These are phyloP conservation scores for Serripes groenlandicus DNA, from an alignment of 2,888 invertebrate genomes.

Conservation along the genomic window DNA sequence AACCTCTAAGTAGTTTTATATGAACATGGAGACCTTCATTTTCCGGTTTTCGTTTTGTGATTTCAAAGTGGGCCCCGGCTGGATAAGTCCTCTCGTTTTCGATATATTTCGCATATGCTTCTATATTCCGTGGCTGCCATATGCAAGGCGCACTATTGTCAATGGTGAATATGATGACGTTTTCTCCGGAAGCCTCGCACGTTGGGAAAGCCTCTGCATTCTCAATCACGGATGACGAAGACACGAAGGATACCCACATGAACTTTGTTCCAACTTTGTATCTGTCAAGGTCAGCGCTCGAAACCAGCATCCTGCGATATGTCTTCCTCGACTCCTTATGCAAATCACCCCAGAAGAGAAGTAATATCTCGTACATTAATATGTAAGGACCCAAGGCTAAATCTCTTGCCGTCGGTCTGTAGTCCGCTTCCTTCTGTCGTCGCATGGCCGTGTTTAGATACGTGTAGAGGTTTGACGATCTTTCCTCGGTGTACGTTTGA, in stretches of 20 bases:
- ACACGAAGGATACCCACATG: constrained; percentile 64
- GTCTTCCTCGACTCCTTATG: constrained; percentile 46
- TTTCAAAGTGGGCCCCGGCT: constrained; percentile 57
- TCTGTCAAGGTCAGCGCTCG: constrained; percentile 30
- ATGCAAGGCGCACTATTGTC: constrained; percentile 42
- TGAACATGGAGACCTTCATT: not conserved
- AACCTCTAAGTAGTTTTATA: not conserved
- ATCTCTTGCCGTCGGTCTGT: constrained; percentile 63
- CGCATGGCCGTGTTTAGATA: constrained; percentile 63
- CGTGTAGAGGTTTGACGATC: constrained; percentile 51
- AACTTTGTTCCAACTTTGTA: constrained; percentile 61
- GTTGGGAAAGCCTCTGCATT: constrained; percentile 64
- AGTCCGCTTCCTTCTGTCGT: constrained; percentile 47
- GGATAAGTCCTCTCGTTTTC: constrained; percentile 69
- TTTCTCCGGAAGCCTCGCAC: constrained; percentile 34
- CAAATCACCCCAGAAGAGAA: constrained; percentile 58
- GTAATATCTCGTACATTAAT: constrained; percentile 61
- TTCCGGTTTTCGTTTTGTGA: constrained; percentile 22
- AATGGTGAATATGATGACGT: constrained; percentile 49
- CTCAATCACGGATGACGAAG: constrained; percentile 52
- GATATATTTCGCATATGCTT: constrained; percentile 49
- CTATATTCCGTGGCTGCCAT: constrained; percentile 65
- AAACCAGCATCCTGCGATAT: constrained; percentile 58
- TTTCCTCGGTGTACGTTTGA: constrained; percentile 60
- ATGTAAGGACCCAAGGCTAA: constrained; percentile 68